A percentile compares a stretch with the other conserved stretches of the same genome.
Evolutionary conservation across 2,797 vertebrate species (phyloP).

Genomic region (Xenops minutus): DNA sequence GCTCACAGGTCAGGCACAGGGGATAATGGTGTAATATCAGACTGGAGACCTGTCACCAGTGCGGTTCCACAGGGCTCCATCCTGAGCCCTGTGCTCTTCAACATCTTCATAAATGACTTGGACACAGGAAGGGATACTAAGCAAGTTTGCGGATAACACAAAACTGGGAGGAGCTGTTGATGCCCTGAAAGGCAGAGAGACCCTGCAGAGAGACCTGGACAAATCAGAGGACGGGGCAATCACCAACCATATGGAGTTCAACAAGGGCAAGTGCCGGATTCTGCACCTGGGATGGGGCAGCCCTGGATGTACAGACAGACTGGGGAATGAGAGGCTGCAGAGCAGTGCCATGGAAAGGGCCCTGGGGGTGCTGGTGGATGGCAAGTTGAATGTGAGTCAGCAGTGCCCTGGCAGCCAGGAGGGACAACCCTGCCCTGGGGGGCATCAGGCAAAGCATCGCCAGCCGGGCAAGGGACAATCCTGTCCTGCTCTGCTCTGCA

Average conservation of each 20-base stretch:
- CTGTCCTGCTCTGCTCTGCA: background rate
- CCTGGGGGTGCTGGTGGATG: background rate
- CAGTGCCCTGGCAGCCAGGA: background rate
- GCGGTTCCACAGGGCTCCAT: too few relatives aligned
- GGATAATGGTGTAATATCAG: background rate
- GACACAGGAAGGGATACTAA: too few relatives aligned
- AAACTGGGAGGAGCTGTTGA: too few relatives aligned
- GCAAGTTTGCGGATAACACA: too few relatives aligned
- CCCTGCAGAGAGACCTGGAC: too few relatives aligned
- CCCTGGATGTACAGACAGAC: background rate
- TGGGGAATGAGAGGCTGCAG: background rate
- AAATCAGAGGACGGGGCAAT: too few relatives aligned
- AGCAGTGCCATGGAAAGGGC: background rate
- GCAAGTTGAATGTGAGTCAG: background rate
- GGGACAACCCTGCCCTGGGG: background rate
- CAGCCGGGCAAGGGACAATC: background rate
- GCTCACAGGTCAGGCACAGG: background rate
- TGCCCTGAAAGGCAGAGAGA: too few relatives aligned
- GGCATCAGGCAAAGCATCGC: background rate
- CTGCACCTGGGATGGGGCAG: background rate
- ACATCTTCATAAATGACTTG: too few relatives aligned
- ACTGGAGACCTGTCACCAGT: background rate
- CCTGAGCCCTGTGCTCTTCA: too few relatives aligned
- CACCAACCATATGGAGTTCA: background rate
- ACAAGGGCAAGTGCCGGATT: background rate